phyloP scores from a whole-genome alignment of 2,113 vertebrate genomes.

The Tachycineta bicolor region DNA sequence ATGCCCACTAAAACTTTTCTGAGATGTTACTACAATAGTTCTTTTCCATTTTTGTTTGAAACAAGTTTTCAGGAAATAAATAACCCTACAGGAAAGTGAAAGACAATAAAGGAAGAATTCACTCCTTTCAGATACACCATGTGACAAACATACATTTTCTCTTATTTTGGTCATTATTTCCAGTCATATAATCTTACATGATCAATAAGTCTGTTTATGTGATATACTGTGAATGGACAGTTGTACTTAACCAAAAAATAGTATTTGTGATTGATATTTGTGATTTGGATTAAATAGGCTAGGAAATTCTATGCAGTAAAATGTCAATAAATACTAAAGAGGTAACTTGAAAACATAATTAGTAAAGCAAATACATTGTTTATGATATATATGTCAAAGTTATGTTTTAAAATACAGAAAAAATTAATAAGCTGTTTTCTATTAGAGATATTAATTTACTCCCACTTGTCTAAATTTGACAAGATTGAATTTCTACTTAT shows the following conservation, averaged over 20 bases:
- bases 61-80: neutral
- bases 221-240: neutral
- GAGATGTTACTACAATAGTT: neutral
- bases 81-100: neutral
- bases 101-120: neutral
- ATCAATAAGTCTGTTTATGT: neutral
- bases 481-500: neutral
- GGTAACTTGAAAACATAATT: neutral
- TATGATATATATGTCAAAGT: neutral
- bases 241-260: neutral
- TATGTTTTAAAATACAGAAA: neutral
- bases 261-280: neutral
- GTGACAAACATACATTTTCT: neutral
- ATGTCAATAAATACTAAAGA: neutral
- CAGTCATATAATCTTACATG: neutral
- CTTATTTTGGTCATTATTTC: neutral
- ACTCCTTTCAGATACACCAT: neutral
- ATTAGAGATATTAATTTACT: neutral
- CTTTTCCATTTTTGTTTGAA: neutral
- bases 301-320: neutral
- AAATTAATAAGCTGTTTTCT: neutral
- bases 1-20: neutral
- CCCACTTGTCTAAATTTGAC: neutral
- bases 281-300: neutral
- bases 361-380: neutral